phyloP scores from a whole-genome alignment of 2,888 invertebrate genomes.

The Eupithecia dodoneata region DNA sequence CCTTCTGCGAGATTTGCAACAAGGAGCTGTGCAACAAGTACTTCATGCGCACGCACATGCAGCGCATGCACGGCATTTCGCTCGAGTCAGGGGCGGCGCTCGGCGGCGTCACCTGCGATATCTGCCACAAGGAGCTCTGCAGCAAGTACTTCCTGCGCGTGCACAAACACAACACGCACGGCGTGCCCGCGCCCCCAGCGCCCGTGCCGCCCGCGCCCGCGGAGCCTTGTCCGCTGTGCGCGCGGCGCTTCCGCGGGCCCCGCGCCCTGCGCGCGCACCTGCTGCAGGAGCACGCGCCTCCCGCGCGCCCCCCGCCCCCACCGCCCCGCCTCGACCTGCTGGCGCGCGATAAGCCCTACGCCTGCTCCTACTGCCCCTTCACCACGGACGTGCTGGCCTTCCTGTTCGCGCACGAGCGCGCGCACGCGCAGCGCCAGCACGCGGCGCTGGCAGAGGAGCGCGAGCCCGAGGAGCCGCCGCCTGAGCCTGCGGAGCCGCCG shows the following conservation, averaged over 20 bases:
- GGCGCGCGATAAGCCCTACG: conserved; percentile 88
- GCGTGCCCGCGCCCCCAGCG: conserved; percentile 94
- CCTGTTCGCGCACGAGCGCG: conserved; percentile 95
- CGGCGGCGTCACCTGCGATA: conserved; percentile 97
- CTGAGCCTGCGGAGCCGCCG: conserved; percentile 43
- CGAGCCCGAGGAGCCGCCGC: conserved; percentile 41
- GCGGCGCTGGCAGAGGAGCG: conserved; percentile 41
- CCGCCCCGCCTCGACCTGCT: conserved; percentile 84
- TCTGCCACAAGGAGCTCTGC: conserved; percentile 99
- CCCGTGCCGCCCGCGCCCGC: conserved; percentile 79
- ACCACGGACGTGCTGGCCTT: conserved; percentile 95
- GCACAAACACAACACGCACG: conserved; percentile 99
- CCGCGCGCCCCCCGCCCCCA: conserved; percentile 72
- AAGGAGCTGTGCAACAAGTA: conserved; percentile 99
- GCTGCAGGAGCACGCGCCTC: conserved; percentile 92
- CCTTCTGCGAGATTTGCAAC: conserved; percentile 98
- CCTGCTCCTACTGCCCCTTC: conserved; percentile 95
- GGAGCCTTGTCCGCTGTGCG: conserved; percentile 91
- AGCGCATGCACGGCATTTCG: conserved; percentile 98
- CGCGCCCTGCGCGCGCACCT: conserved; percentile 95
- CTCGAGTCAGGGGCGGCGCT: conserved; percentile 96
- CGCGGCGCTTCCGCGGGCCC: conserved; percentile 93
- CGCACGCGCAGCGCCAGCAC: conserved; percentile 84
- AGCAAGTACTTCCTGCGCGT: conserved; percentile 98
- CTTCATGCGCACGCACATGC: conserved; percentile 99